Base-by-base conservation (phyloP, 2,797 vertebrate species). In the Lycodopsis pacificus region DNA sequence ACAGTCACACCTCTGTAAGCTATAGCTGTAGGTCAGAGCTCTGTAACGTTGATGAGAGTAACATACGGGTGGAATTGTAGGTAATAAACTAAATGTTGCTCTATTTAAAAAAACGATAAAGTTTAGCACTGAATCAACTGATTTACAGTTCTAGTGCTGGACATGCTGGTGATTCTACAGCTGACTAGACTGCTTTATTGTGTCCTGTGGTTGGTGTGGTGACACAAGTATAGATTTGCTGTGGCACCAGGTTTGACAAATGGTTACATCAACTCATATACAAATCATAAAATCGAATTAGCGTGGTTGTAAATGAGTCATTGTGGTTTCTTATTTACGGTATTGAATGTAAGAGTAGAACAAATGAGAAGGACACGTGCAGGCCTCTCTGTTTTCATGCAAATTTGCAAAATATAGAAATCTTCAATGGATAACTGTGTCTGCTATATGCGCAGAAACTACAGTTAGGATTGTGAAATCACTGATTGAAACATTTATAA, bases 251-350 rank as follows among this genome's bases (percentile, higher is more conserved):
- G 25, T 46, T 49, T 65, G 25, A 22, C 27, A 53, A 75, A 64
- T 30, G 3, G 9, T 20, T 42, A 22, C 9, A 40, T 42, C 7
- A 51, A 42, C 57, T 70, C 38, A 25, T 30, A 25, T 19, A 56
- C 15, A 69, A 65, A 65, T 56, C 22, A 49, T 10, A 4, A 77
- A 70, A 53, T 66, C 7, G 8, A 42, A 69, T 56, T 19, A 54
- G n/a, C 53, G 8, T 49, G 38, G 27, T 4, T 34, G 4, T 51
- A 46, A 49, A 54, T 53, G 5, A 67, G 36, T 75, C 30, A 1
- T 40, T 72, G 64, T 32, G 44, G 53, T 36, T 51, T n/a, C 49
- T 19, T 48, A 19, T 71, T 67, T 81, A n/a, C n/a, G n/a, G n/a
- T n/a, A 7, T 57, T 49, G 1, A 79, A 70, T 10, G 17, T 48